phyloP scores from a whole-genome alignment of 2,797 vertebrate species.

The Clarias fuscus region DNA sequence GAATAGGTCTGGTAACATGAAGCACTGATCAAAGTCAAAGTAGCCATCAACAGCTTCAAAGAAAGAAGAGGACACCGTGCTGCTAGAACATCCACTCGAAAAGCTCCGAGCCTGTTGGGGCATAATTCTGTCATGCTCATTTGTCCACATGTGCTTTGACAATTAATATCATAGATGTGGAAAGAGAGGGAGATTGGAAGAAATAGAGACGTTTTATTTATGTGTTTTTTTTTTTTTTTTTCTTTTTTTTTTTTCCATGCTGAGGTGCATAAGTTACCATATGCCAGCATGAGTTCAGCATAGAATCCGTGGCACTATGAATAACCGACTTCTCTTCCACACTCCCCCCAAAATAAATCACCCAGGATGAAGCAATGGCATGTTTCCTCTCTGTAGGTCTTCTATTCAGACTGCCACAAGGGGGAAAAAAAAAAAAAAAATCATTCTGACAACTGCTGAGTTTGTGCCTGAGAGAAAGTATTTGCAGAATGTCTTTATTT shows the following conservation, averaged over 20 bases:
- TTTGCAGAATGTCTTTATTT: constrained; percentile 5
- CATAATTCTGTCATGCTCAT: constrained; percentile 37
- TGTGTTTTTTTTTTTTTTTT: neutral
- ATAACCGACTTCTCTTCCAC: constrained; percentile 20
- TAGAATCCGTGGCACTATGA: constrained; percentile 12
- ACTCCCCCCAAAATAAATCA: constrained; percentile 18
- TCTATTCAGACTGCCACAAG: constrained; percentile 10
- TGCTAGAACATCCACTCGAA: constrained; percentile 23
- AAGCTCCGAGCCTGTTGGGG: constrained; percentile 21
- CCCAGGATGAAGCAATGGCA: constrained; percentile 5
- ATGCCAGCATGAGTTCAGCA: neutral
- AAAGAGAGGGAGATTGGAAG: neutral
- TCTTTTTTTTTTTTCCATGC: neutral
- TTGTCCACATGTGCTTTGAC: constrained; percentile 16
- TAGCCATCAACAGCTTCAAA: constrained; percentile 54
- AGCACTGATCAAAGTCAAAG: constrained; percentile 55
- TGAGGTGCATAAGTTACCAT: neutral
- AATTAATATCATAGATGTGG: neutral
- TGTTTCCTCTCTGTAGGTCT: constrained; percentile 22
- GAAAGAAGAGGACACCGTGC: constrained; percentile 1
- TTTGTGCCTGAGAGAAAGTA: neutral
- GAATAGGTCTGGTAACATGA: neutral
- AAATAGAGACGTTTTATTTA: neutral
- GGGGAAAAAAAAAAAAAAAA: neutral
- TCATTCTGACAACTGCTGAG: constrained; percentile 1